Evolutionary conservation across 2,797 vertebrate species (phyloP).

Genomic region (Oceanodroma leucorhoa): DNA sequence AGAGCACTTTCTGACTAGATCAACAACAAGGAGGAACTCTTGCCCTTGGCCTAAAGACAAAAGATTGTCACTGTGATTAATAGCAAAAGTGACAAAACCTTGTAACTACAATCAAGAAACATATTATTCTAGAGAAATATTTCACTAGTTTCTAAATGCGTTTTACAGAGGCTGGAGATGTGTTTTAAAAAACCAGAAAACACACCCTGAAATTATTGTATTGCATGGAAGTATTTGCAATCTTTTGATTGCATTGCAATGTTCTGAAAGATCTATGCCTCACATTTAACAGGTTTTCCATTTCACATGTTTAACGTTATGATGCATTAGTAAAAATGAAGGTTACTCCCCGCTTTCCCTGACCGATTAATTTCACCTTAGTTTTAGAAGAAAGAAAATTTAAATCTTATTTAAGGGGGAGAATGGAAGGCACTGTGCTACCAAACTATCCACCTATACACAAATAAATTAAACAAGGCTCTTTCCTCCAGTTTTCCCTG

Average conservation of each 20-base stretch:
- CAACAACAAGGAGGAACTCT: conserved; percentile 78
- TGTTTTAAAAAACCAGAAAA: conserved; percentile 42
- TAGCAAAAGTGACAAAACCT: conserved; percentile 87
- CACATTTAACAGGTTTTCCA: not conserved
- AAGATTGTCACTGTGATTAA: conserved; percentile 87
- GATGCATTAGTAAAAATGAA: not conserved
- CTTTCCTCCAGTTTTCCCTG: not conserved
- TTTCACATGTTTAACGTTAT: not conserved
- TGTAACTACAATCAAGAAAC: conserved; percentile 87
- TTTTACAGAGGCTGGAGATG: conserved; percentile 17
- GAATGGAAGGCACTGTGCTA: not conserved
- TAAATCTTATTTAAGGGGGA: not conserved
- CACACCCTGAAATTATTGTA: not conserved
- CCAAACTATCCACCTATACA: not conserved
- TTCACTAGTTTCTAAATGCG: conserved; percentile 69
- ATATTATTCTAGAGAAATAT: conserved; percentile 67
- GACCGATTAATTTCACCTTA: not conserved
- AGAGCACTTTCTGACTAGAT: conserved; percentile 82
- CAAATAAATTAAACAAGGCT: not conserved
- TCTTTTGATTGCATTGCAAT: not conserved
- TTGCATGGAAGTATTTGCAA: not conserved
- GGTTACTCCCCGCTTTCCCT: not conserved
- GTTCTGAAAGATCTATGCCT: not conserved
- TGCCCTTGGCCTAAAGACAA: conserved; percentile 84
- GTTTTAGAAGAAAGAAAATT: not conserved